Conservation (phyloP, 92 coral and sea anemone genomes). For the Hydrozoanthus gracilis region DNA sequence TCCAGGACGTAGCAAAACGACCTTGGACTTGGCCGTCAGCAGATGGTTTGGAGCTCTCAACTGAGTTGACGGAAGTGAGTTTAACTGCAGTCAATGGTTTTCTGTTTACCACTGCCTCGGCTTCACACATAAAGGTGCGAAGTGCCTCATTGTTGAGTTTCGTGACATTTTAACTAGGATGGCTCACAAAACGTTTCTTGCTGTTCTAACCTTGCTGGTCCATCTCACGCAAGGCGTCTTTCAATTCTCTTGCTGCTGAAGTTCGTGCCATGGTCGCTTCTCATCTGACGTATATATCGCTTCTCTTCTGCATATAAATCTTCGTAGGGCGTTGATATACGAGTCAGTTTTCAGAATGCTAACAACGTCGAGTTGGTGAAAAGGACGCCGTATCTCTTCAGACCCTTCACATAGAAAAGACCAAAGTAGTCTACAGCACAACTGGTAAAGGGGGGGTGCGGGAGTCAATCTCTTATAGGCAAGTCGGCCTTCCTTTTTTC, state of each 20-base stretch:
- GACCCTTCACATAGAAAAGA: no score
- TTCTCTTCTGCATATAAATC: no score
- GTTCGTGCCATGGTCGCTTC: conserved; percentile 58
- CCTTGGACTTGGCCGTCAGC: conserved; percentile 44
- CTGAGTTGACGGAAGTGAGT: conserved; percentile 36
- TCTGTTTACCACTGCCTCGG: conserved; percentile 60
- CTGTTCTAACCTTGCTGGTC: conserved; percentile 49
- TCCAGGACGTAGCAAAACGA: conserved; percentile 54
- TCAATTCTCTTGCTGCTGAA: conserved; percentile 43
- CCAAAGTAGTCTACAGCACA: no score
- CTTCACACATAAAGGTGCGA: conserved; percentile 36
- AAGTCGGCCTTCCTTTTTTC: no score
- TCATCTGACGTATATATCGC: conserved; percentile 44
- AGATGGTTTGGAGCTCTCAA: conserved; percentile 49
- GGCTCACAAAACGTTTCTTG: conserved; percentile 43
- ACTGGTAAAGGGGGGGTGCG: no score
- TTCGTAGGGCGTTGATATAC: no score
- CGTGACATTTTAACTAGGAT: conserved; percentile 23
- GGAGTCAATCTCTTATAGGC: no score
- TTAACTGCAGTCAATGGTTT: conserved; percentile 34
- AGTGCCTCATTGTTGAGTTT: conserved; percentile 46
- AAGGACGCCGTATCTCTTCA: no score
- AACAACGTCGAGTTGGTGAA: no score
- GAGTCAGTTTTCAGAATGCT: no score
- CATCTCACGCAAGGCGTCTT: conserved; percentile 50